Evolutionary conservation across 2,113 vertebrate species (phyloP).

Genomic region (Mohoua ochrocephala): DNA sequence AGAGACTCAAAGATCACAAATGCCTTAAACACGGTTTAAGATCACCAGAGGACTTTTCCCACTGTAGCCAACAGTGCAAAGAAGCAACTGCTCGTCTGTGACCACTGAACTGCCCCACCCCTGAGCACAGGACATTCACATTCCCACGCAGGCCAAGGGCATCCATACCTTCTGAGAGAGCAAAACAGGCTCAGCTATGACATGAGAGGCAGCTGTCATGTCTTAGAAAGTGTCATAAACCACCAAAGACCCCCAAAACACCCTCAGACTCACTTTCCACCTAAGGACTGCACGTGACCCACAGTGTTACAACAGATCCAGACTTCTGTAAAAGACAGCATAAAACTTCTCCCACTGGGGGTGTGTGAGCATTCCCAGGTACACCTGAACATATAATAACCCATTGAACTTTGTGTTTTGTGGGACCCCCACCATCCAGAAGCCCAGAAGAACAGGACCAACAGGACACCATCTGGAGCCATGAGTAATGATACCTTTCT

Average conservation of each 20-base stretch:
- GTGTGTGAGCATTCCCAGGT: neutral
- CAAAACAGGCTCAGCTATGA: neutral
- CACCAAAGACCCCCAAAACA: too few species aligned
- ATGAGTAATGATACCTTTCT: neutral
- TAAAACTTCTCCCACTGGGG: neutral
- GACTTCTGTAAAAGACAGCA: neutral
- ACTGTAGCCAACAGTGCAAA: neutral
- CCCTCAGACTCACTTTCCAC: neutral
- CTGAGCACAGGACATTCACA: neutral
- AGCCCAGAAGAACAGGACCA: neutral
- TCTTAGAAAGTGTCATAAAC: neutral
- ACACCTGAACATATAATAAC: neutral
- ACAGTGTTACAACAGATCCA: neutral
- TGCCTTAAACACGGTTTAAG: neutral
- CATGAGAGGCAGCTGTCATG: neutral
- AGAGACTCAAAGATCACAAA: neutral
- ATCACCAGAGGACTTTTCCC: neutral
- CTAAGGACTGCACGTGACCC: too few species aligned
- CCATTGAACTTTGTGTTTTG: neutral
- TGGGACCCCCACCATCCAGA: neutral
- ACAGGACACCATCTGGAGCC: neutral
- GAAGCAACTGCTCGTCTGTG: neutral
- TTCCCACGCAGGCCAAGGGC: rapidly evolving
- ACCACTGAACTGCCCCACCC: neutral
- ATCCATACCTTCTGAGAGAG: neutral